Base-by-base conservation (phyloP, 2,888 invertebrate species). In the Epistrophe eligans region DNA sequence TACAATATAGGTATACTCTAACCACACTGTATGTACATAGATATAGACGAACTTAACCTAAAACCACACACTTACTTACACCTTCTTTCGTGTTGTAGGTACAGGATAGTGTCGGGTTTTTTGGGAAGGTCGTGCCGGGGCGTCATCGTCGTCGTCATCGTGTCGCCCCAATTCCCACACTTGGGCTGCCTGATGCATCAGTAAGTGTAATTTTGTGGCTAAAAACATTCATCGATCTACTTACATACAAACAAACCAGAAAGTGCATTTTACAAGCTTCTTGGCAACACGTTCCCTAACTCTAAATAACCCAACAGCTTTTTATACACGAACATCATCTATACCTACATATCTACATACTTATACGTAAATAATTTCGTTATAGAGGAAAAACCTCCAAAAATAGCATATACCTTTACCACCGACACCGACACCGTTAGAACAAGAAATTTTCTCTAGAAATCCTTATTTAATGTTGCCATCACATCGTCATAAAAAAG, bases 211-310 rank as follows among this genome's bases (percentile, higher is more conserved):
- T 77, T 77, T 70, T 58, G 70, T 71, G 62, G 70, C 60, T 35
- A 24, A 52, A 77, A 70, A 70, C 52, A 62, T 62, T 77, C 62
- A 77, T 77, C 70, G 77, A 77, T 62, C 70, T 19, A 77, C 50
- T 70, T 52, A 17, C 32, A 48, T 52, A 62, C 43, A 19, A 43
- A 50, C 62, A 71, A 60, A 52, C 77, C 43, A 43, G 55, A 67
- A 77, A 77, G 13, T 70, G 77, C 50, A 70, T 77, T 70, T 50
- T 52, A 70, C 77, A 70, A 77, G 70, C 60, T 60, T 60, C 58
- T 48, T 66, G 64, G 72, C 79, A 79, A 71, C 77, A 67, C 67
- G 15, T 57, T 57, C 35, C 24, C n/a, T 13, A 13, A 13, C 66
- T 17, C 52, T 43, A 45, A 66, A 66, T 55, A 67, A 40, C 67